Base-by-base conservation (phyloP, 2,797 vertebrate species). In the Eutrigla gurnardus region DNA sequence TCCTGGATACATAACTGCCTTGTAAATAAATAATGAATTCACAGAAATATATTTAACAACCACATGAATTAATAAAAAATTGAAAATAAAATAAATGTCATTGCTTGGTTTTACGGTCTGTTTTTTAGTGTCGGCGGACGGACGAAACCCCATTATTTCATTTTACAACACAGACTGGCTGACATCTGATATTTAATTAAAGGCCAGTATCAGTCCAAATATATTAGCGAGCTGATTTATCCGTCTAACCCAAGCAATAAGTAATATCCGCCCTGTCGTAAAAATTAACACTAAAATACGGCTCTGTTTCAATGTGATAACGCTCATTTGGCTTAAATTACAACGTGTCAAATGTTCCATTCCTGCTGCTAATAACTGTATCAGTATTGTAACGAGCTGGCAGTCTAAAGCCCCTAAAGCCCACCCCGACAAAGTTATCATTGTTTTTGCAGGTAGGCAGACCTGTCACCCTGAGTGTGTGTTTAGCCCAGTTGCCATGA, bases 391-490 rank as follows among this genome's bases (percentile, higher is more conserved):
- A 63, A 70, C 53, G 46, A 64, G 73, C 75, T 75, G 78, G 76
- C 83, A 65, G 69, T 46, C 50, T 17, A 6, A 65, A 54, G 42
- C 71, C 36, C 73, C 37, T 25, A 25, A 25, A 25, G 25, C 25
- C 45, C 45, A 10, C 54, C 4, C 54, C 47, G 69, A 74, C 70
- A 69, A 81, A 90, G 78, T 90, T 90, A 88, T 89, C 83, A 45
- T 91, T 90, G 88, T 91, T 86, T 88, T 87, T 82, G 79, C 89
- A 92, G 89, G 86, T 60, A 78, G 78, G 83, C 85, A 80, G 75
- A 25, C 65, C 70, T 79, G 87, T 88, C 86, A 80, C 70, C 75
- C 75, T 15, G 66, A 70, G 84, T 88, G 89, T 83, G 87, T 84
- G 85, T 88, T 86, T 75, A 86, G 79, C 85, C 86, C 81, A 69